Evolutionary conservation across 2,888 invertebrate genomes (phyloP).

Genomic region (Lasioglossum marginatum): DNA sequence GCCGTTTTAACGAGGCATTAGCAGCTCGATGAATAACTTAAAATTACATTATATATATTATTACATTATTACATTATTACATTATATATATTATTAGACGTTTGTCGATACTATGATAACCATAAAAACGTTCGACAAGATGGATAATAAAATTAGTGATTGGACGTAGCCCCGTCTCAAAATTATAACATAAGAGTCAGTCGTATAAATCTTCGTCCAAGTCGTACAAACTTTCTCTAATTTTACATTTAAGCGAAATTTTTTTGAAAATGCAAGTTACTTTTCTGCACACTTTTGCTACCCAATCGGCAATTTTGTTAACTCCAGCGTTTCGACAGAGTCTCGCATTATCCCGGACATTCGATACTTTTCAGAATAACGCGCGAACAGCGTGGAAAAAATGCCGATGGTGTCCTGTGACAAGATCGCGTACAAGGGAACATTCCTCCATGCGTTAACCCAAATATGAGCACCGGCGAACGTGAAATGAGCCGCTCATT

Average conservation of each 20-base stretch:
- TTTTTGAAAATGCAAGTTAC: too few relatives aligned
- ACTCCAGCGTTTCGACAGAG: not conserved
- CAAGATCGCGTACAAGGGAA: slow-evolving; percentile 46
- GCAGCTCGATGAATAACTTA: not conserved
- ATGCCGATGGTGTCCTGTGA: slow-evolving; percentile 42
- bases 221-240: not conserved
- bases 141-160: not conserved
- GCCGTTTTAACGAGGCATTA: not conserved
- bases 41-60: slow-evolving; percentile 12
- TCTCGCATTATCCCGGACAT: not conserved
- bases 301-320: not conserved
- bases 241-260: not conserved
- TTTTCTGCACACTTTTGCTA: too few relatives aligned
- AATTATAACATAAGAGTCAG: not conserved
- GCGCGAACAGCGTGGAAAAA: not conserved
- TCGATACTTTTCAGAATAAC: slow-evolving; percentile 46
- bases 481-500: slow-evolving; percentile 76
- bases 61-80: too few relatives aligned
- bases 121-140: not conserved
- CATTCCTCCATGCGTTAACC: slow-evolving; percentile 83
- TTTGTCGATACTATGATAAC: not conserved
- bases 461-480: slow-evolving; percentile 77
- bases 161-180: not conserved
- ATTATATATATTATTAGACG: too few relatives aligned
- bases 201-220: not conserved